Conservation (phyloP, 1,140 invertebrate genomes). For the Ericerus pela region DNA sequence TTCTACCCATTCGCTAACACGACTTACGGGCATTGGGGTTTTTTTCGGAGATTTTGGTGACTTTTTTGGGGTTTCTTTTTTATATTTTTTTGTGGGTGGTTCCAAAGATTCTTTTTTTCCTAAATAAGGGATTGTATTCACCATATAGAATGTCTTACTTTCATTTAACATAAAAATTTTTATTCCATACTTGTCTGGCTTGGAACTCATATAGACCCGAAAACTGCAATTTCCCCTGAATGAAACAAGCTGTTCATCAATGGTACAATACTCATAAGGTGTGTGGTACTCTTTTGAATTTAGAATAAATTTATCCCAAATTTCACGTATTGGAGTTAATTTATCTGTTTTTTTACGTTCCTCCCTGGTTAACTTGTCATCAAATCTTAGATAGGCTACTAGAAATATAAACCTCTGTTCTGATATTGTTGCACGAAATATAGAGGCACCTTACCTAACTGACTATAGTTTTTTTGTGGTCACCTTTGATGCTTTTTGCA, state of each 20-base stretch:
- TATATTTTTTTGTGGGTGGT: not conserved
- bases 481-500: constrained; percentile 19
- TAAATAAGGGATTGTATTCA: constrained; percentile 28
- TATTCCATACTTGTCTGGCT: constrained; percentile 33
- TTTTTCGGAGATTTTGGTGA: too few relatives aligned
- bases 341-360: constrained; percentile 25
- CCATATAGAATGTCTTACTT: constrained; percentile 26
- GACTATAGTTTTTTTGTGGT: constrained; percentile 26
- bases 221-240: constrained; percentile 32
- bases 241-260: constrained; percentile 31
- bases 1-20: too few relatives aligned
- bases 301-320: constrained; percentile 5
- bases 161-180: constrained; percentile 30
- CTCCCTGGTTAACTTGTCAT: constrained; percentile 23
- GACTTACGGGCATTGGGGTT: too few relatives aligned
- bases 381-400: constrained; percentile 25
- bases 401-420: constrained; percentile 25
- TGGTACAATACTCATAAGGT: constrained; percentile 25
- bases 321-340: constrained; percentile 23
- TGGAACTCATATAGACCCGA: constrained; percentile 30
- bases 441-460: constrained; percentile 21
- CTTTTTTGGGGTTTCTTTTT: too few relatives aligned
- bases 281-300: constrained; percentile 17
- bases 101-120: constrained; percentile 24
- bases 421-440: constrained; percentile 21